Evolutionary conservation across 2,888 invertebrate genomes (phyloP).

Genomic region (Thumatha senex): DNA sequence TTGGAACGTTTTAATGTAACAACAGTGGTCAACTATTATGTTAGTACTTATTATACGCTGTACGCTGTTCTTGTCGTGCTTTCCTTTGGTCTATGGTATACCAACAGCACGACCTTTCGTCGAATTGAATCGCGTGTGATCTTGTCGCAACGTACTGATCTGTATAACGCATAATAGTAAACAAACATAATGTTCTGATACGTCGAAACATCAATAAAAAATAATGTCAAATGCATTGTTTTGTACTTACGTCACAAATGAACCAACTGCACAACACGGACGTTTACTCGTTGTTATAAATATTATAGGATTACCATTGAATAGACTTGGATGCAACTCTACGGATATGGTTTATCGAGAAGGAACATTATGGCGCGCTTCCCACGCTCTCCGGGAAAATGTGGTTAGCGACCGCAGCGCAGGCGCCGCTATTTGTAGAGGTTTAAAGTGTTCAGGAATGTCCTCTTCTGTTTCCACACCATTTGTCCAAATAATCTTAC

Average conservation of each 20-base stretch:
- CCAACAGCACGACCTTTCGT: too few relatives aligned
- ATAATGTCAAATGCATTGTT: not conserved
- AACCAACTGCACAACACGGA: too few relatives aligned
- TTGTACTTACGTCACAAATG: too few relatives aligned
- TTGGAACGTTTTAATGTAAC: slow-evolving; percentile 7
- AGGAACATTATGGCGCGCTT: slow-evolving; percentile 1
- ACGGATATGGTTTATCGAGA: slow-evolving; percentile 6
- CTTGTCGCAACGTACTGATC: not conserved
- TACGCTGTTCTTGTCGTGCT: not conserved
- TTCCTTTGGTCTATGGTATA: too few relatives aligned
- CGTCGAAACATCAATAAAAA: not conserved
- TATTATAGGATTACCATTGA: slow-evolving; percentile 3
- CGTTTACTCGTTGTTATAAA: not conserved
- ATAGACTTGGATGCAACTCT: not conserved
- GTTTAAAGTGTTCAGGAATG: not conserved
- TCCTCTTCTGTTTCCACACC: not conserved
- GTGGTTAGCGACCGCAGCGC: slow-evolving; percentile 2
- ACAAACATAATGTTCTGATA: not conserved
- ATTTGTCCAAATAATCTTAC: not conserved
- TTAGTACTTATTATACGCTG: not conserved
- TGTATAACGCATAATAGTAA: not conserved
- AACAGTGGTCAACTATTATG: not conserved
- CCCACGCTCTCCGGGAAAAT: slow-evolving; percentile 5
- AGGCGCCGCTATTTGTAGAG: not conserved
- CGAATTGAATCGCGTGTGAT: not conserved